Evolutionary conservation across 2,888 invertebrate genomes (phyloP).

Genomic region (Oithona nana): DNA sequence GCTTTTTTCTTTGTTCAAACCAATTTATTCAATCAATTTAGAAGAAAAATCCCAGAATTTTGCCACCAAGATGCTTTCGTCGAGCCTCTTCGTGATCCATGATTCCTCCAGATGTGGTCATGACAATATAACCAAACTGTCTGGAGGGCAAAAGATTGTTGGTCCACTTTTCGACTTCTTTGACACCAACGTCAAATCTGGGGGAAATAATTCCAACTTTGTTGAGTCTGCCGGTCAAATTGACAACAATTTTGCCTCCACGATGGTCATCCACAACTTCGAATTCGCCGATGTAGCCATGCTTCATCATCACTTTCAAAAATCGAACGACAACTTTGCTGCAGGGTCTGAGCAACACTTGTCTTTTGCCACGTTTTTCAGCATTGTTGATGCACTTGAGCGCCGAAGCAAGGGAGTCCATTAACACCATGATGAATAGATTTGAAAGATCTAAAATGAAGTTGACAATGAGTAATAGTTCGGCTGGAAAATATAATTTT

Average conservation of each 20-base stretch:
- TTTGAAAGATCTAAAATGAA: too few relatives aligned
- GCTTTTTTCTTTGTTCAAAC: not conserved
- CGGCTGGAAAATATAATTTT: too few relatives aligned
- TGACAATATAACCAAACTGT: conserved; percentile 96
- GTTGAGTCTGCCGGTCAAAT: conserved; percentile 91
- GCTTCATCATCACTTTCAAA: conserved; percentile 99
- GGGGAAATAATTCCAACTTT: conserved; percentile 99
- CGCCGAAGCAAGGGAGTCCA: conserved; percentile 99
- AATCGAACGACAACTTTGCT: conserved; percentile 99
- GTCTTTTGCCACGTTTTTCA: conserved; percentile 95
- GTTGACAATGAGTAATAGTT: too few relatives aligned
- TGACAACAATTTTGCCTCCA: conserved; percentile 97
- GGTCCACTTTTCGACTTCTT: conserved; percentile 96
- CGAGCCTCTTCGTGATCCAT: conserved; percentile 99
- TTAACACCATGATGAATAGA: conserved; percentile 85
- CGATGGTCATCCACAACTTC: conserved; percentile 99
- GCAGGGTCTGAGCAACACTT: conserved; percentile 85
- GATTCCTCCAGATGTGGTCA: conserved; percentile 97
- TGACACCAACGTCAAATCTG: conserved; percentile 86
- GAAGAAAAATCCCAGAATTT: conserved; percentile 99
- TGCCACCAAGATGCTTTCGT: conserved; percentile 98
- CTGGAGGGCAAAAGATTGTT: conserved; percentile 90
- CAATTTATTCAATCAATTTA: too few relatives aligned
- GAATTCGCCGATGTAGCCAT: conserved; percentile 99
- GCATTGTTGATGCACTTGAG: conserved; percentile 98